These are phyloP conservation scores for Pygoscelis antarcticus DNA, from an alignment of 2,113 vertebrate species.

Conservation along the genomic window DNA sequence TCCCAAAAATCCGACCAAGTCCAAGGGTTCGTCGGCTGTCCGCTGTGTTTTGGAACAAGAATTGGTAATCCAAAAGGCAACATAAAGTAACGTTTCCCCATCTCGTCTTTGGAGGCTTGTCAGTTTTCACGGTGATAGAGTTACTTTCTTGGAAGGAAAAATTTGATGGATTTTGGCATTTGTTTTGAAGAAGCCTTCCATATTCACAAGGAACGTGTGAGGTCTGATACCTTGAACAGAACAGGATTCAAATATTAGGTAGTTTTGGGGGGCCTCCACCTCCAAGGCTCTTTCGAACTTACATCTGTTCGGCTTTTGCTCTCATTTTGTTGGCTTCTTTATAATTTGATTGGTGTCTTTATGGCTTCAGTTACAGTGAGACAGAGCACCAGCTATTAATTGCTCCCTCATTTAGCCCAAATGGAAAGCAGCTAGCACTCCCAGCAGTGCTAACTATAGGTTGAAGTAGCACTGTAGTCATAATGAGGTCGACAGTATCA, in stretches of 20 bases:
- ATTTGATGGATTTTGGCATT: background rate
- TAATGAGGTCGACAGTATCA: background rate
- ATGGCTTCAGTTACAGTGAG: background rate
- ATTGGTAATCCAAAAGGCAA: background rate
- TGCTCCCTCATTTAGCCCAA: background rate
- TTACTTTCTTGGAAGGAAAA: background rate
- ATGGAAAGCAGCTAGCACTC: background rate
- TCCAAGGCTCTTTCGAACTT: background rate
- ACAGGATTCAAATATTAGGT: background rate
- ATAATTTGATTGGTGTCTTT: background rate
- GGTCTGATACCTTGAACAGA: background rate
- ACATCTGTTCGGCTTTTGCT: background rate
- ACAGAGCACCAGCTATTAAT: background rate
- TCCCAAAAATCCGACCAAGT: background rate
- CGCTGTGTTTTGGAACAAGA: background rate
- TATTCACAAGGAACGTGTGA: background rate
- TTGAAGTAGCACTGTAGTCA: background rate
- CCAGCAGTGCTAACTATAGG: background rate
- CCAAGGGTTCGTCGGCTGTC: background rate
- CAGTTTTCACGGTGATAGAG: background rate
- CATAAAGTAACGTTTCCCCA: rapidly evolving
- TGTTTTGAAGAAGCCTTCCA: background rate
- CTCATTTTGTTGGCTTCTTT: background rate
- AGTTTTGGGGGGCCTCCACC: background rate
- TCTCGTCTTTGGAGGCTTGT: background rate